phyloP scores from a whole-genome alignment of 2,113 vertebrate genomes.

The Chitala chitala region DNA sequence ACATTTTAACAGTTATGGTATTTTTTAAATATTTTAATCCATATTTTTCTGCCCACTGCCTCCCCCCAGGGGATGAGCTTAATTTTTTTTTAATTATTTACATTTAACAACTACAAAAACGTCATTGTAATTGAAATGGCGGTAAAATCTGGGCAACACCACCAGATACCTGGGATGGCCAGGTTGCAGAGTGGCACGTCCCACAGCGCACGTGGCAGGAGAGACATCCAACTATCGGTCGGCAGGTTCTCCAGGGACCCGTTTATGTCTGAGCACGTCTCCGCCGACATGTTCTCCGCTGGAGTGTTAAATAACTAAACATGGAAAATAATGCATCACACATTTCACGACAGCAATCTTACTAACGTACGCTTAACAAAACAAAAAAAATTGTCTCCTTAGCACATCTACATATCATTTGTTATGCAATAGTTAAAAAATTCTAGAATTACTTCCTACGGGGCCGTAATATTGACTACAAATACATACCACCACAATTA shows the following conservation, averaged over 20 bases:
- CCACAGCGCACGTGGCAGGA: conserved; percentile 69
- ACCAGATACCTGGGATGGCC: conserved; percentile 78
- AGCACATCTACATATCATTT: background rate
- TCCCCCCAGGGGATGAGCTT: too few species aligned
- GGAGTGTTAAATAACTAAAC: background rate
- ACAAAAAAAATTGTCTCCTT: too few species aligned
- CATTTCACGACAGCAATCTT: background rate
- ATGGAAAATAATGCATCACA: background rate
- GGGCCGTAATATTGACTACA: background rate
- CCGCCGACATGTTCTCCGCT: conserved; percentile 14
- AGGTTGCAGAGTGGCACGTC: conserved; percentile 73
- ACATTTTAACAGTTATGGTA: too few species aligned
- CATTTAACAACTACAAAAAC: background rate
- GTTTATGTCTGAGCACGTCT: conserved; percentile 29
- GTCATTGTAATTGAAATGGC: background rate
- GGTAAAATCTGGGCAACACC: background rate
- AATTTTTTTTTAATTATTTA: too few species aligned
- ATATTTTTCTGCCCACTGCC: too few species aligned
- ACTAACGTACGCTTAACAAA: too few species aligned
- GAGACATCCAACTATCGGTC: conserved; percentile 77
- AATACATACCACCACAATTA: background rate
- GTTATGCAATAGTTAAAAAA: background rate
- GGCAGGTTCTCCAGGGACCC: conserved; percentile 48
- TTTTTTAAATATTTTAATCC: too few species aligned
- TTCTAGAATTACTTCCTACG: background rate